Base-by-base conservation (phyloP, 2,113 vertebrate species). In the Menura novaehollandiae region DNA sequence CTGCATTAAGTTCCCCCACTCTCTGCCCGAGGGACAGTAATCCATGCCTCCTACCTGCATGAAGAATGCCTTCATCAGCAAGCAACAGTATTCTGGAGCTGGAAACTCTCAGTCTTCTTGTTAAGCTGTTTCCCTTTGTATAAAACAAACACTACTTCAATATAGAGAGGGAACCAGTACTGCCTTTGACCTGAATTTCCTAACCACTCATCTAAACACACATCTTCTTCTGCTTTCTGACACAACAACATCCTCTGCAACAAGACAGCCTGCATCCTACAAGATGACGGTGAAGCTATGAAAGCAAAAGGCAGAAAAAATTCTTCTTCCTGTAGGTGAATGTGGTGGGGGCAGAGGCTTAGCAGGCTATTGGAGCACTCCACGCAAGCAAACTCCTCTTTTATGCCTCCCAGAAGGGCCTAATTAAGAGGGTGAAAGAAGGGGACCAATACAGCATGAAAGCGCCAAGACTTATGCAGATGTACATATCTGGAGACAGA, bases 101-200 rank as follows among this genome's bases (percentile, higher is more conserved):
- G 59, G 24, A 77, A 92, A 49, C 39, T 74, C 58, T 93, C 3
- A 1, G 43, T 80, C 85, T 88, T 94, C 85, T 92, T 58, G 28
- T 83, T 92, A 90, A 95, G 67, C n/a, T 46, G 26, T 71, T 96
- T 95, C 79, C 46, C 37, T 74, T 69, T 24, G 21, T 33, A 39
- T 86, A 47, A 86, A 88, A 63, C 46, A 92, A 88, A 24, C n/a
- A 35, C 8, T 94, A 26, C 22, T 92, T 92, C 67, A 77, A 47
- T 26, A 73, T 4, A 55, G 24, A 64, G 27, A 63, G 9, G 10
- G 15, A 72, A n/a, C 9, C 28, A 20, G 7, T 39, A 23, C 21
- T 3, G 8, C 21, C 11, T 85, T 69, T n/a, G 76, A 32, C 10
- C 5, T 1, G 7, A 88, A 30, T 63, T 88, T 90, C 43, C 32